Percentiles rank a stretch among this genome's conserved stretches.
Conservation (phyloP, 2,797 vertebrate species). For the Neomorphus geoffroyi region DNA sequence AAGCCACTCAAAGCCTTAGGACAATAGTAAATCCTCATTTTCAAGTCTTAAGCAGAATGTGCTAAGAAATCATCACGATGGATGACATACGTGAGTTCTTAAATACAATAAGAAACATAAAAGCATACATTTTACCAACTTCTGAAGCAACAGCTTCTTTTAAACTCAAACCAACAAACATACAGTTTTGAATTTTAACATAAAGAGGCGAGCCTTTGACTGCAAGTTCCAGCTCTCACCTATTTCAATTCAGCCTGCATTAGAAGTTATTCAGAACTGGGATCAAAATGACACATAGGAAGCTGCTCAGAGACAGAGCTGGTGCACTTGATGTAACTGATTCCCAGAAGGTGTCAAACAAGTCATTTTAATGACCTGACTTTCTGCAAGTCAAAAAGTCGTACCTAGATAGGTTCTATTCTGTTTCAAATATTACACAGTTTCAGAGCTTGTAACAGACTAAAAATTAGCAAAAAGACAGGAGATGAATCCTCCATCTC, state of each 20-base stretch:
- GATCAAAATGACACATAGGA: background rate
- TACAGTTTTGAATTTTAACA: background rate
- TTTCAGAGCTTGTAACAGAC: background rate
- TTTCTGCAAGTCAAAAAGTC: background rate
- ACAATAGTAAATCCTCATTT: background rate
- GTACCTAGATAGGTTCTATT: background rate
- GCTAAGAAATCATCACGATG: background rate
- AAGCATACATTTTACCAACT: background rate
- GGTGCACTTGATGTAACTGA: background rate
- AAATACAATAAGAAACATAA: background rate
- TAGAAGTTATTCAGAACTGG: background rate
- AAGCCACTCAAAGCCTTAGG: background rate
- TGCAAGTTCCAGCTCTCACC: background rate
- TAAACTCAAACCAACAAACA: background rate
- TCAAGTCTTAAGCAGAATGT: background rate
- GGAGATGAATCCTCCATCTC: background rate
- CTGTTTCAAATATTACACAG: background rate
- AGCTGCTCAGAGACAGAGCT: background rate
- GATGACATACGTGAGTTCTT: background rate
- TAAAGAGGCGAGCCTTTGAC: background rate
- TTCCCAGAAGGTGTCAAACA: background rate
- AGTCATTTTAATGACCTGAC: background rate
- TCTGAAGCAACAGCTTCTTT: background rate
- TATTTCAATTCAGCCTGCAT: background rate
- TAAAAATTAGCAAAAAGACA: background rate